Evolutionary conservation across 2,113 vertebrate species (phyloP), one percentile per base, ranked within the genome.

Genomic region (Motacilla tschutschensis): DNA sequence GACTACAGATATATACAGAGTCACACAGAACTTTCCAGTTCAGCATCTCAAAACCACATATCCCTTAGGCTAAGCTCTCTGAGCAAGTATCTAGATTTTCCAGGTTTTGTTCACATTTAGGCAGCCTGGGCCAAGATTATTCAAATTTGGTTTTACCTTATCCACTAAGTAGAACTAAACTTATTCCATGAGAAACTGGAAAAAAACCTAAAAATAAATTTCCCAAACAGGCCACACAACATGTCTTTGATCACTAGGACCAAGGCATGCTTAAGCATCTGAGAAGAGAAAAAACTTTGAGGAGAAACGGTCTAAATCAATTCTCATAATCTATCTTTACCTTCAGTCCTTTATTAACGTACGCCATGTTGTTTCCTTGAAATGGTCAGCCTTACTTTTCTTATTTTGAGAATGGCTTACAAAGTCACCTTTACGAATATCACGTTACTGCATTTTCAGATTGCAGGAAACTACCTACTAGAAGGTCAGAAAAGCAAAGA

Each of bases 291-390:
- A 83, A 73, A 46, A 2, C 12, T 76, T 47, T 29, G 11, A 84
- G 15, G 19, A 65, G 10, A 54, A 73, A 38, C 10, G 43, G 15
- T 25, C 3, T 31, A 54, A 66, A 60, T 43, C 8, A 31, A 5
- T 62, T 74, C 7, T 77, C 0, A 6, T 35, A 53, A 15, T 1
- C 7, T 7, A 4, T 31, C 15, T 75, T 71, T 82, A 50, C 2
- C 11, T 76, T 73, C 12, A 9, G 7, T 40, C 6, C 7, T 40
- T 63, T 71, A 33, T 17, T 67, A 22, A 36, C 28, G 6, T 8
- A 55, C 4, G 38, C 2, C 25, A 20, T 0, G 0, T 54, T 77
- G 1, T 40, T 64, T 79, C 9, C 10, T 60, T 71, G 8, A 28
- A 40, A 47, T 3, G 1, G 31, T 36, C 29, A 3, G 2, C 9